Evolutionary conservation across 2,797 vertebrate species (phyloP).

Genomic region (Avahi laniger): DNA sequence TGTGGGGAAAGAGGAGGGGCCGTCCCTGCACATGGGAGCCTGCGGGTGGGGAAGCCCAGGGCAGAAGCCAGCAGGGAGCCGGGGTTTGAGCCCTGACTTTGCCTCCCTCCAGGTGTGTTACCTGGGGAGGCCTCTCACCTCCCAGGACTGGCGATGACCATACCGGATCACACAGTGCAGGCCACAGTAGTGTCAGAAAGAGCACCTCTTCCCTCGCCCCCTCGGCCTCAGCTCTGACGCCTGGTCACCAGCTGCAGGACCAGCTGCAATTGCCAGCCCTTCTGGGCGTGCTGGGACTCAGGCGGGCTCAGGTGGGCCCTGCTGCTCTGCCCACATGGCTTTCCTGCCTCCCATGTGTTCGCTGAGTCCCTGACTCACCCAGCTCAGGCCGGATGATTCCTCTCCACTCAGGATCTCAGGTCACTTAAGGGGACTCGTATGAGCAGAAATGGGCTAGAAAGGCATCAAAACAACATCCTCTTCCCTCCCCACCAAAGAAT

Average conservation of each 20-base stretch:
- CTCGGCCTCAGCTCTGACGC: background rate
- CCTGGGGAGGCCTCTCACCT: background rate
- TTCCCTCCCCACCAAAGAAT: background rate
- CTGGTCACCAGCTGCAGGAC: background rate
- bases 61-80: background rate
- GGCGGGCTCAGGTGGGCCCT: background rate
- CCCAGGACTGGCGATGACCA: background rate
- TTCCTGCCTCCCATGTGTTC: background rate
- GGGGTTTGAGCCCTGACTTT: background rate
- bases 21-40: too few relatives aligned
- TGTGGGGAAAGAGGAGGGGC: background rate
- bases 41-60: background rate
- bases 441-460: background rate
- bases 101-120: background rate
- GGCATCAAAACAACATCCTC: background rate
- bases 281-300: rapidly evolving
- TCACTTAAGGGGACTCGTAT: background rate
- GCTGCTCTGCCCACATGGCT: background rate
- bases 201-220: background rate
- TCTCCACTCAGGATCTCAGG: background rate
- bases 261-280: background rate
- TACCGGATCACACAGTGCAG: background rate
- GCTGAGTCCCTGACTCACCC: background rate
- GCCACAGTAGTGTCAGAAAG: too few relatives aligned
- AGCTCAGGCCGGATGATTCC: background rate